These are phyloP conservation scores for Pheosia gnoma DNA, from an alignment of 2,888 invertebrate species.

Conservation along the genomic window DNA sequence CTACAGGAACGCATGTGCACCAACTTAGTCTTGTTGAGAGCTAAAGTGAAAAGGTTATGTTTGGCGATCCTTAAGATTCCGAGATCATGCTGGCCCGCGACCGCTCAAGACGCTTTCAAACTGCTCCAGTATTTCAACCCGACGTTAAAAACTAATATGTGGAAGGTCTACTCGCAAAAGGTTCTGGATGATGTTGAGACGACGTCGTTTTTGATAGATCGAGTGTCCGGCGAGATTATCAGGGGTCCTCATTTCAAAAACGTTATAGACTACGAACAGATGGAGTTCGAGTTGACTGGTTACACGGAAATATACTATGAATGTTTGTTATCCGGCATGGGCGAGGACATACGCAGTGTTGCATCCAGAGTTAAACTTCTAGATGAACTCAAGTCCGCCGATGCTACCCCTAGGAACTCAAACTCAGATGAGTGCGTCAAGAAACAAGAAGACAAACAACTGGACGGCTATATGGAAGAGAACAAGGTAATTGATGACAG, in stretches of 20 bases:
- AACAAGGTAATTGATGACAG: conserved; percentile 15
- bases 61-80: conserved; percentile 71
- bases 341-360: conserved; percentile 66
- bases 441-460: conserved; percentile 20
- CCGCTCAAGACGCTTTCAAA: conserved; percentile 69
- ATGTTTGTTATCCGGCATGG: conserved; percentile 58
- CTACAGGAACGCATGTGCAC: conserved; percentile 71
- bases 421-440: conserved; percentile 43
- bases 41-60: conserved; percentile 68
- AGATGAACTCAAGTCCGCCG: conserved; percentile 59
- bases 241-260: conserved; percentile 71
- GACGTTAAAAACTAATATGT: conserved; percentile 59
- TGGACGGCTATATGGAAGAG: conserved; percentile 21
- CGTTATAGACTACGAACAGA: conserved; percentile 70
- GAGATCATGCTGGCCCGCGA: conserved; percentile 61
- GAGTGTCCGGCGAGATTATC: conserved; percentile 71
- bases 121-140: conserved; percentile 76
- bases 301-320: conserved; percentile 74
- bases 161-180: conserved; percentile 72
- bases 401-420: conserved; percentile 54
- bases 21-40: conserved; percentile 62
- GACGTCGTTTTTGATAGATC: conserved; percentile 69
- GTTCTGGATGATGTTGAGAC: conserved; percentile 53
- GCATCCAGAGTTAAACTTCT: conserved; percentile 69
- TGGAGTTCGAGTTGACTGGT: conserved; percentile 73